These are phyloP conservation scores for Caenorhabditis sp. DNA, from an alignment of 2,888 invertebrate genomes.

Conservation along the genomic window DNA sequence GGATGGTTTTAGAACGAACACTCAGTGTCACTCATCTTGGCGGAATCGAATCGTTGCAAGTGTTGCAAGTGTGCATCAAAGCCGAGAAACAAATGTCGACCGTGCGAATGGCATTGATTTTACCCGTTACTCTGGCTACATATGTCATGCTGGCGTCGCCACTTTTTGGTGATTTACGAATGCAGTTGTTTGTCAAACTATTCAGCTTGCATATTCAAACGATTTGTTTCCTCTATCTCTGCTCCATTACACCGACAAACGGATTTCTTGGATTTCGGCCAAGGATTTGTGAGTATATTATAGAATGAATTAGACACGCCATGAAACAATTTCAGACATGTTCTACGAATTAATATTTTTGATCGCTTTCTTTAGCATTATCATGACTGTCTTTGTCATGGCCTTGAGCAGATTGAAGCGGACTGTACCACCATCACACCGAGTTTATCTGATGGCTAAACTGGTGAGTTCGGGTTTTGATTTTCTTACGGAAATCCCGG, in stretches of 20 bases:
- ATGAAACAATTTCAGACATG: slow-evolving; percentile 59
- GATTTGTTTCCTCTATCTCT: slow-evolving; percentile 66
- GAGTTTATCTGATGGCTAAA: slow-evolving; percentile 61
- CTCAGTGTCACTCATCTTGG: slow-evolving; percentile 26
- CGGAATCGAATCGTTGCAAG: slow-evolving; percentile 34
- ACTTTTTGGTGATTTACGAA: slow-evolving; percentile 66
- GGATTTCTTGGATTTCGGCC: slow-evolving; percentile 65
- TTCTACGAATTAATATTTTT: slow-evolving; percentile 66
- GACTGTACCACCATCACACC: slow-evolving; percentile 63
- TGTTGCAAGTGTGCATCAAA: slow-evolving; percentile 59
- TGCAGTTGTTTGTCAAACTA: slow-evolving; percentile 64
- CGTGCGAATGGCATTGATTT: slow-evolving; percentile 53
- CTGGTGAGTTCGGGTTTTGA: no score
- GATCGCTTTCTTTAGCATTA: slow-evolving; percentile 56
- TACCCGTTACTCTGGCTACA: slow-evolving; percentile 62
- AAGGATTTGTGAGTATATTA: slow-evolving; percentile 61
- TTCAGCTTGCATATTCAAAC: slow-evolving; percentile 63
- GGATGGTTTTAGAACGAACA: slow-evolving; percentile 42
- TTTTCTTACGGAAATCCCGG: no score
- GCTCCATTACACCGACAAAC: slow-evolving; percentile 65
- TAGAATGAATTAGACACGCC: no score
- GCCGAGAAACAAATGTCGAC: slow-evolving; percentile 66
- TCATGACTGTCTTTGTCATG: slow-evolving; percentile 60
- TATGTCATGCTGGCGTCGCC: slow-evolving; percentile 64
- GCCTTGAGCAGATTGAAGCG: slow-evolving; percentile 63